Evolutionary conservation across 2,113 vertebrate species (phyloP), one percentile per base, ranked within the genome.

Genomic region (Prunella fulvescens): DNA sequence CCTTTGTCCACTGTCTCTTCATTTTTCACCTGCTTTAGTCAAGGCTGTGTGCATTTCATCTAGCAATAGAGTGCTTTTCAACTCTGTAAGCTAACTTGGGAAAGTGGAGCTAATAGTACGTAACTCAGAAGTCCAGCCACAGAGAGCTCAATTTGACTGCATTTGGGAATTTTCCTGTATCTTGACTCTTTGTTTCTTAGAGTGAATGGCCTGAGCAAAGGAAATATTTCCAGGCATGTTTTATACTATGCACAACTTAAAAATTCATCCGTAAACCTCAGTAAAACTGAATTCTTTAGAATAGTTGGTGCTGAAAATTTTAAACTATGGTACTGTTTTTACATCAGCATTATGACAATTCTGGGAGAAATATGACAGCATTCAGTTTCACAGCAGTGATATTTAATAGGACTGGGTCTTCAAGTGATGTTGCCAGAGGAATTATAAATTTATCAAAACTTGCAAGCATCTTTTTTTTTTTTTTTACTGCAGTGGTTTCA

Each of bases 401-500:
- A 60, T 70, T 73, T 62, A 91, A 61, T 29, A 70, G 6, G 26
- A 50, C 13, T 53, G 3, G 39, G 6, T 56, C 53, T 67, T 65
- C 45, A 85, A 4, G 10, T 72, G 62, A 25, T 40, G 7, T 47
- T 83, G 39, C 37, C 19, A 50, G 28, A 69, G n/a, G 18, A 91
- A 51, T 77, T 89, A 47, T n/a, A 67, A 88, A 56, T 33, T 31
- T 10, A 61, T 82, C 26, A 81, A 89, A 92, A 72, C 2, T 10
- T 70, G 35, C 7, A 53, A n/a, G 12, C 0, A 0, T 53, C 11
- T 40, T 72, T 1, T 18, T 22, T 42, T 22, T 42, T 16, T 25
- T 42, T 57, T 81, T 35, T 17, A 13, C 9, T 54, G 10, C 18
- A 50, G 19, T 54, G 39, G 12, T 88, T 88, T 90, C 12, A 9